Evolutionary conservation across 2,797 vertebrate species (phyloP).

Genomic region (Sciaenops ocellatus): DNA sequence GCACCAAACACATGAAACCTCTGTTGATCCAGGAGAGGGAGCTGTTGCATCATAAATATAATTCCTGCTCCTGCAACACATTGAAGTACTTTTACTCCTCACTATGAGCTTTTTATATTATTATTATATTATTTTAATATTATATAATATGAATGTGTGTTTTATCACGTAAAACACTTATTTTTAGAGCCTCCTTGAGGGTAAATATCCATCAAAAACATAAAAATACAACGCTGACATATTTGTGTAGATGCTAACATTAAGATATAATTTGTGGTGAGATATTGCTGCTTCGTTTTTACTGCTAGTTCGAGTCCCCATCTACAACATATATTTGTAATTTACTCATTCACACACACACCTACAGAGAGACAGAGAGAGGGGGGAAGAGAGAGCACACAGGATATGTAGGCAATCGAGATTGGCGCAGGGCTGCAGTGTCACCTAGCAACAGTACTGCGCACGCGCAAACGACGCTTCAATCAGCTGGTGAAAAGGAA

Average conservation of each 20-base stretch:
- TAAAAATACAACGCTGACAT: background rate
- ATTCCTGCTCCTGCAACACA: background rate
- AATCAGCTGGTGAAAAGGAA: slow-evolving; percentile 1
- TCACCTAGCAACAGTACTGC: slow-evolving; percentile 75
- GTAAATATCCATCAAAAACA: background rate
- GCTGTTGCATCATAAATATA: slow-evolving; percentile 50
- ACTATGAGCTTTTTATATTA: no score
- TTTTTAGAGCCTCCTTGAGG: background rate
- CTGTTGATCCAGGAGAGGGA: slow-evolving; percentile 63
- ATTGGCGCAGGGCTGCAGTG: slow-evolving; percentile 35
- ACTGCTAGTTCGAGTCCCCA: background rate
- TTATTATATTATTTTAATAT: no score
- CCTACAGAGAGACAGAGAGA: background rate
- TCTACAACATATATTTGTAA: background rate
- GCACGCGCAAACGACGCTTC: slow-evolving; percentile 35
- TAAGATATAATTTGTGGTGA: background rate
- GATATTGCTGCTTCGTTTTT: background rate
- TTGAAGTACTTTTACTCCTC: background rate
- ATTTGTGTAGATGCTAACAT: background rate
- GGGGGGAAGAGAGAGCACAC: background rate
- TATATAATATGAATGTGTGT: background rate
- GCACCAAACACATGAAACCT: no score
- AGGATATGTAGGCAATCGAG: background rate
- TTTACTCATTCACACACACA: no score
- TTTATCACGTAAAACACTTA: background rate